Evolutionary conservation across 2,888 invertebrate genomes (phyloP), one percentile per base, ranked within the genome.

Genomic region (Drosophila subquinaria): DNA sequence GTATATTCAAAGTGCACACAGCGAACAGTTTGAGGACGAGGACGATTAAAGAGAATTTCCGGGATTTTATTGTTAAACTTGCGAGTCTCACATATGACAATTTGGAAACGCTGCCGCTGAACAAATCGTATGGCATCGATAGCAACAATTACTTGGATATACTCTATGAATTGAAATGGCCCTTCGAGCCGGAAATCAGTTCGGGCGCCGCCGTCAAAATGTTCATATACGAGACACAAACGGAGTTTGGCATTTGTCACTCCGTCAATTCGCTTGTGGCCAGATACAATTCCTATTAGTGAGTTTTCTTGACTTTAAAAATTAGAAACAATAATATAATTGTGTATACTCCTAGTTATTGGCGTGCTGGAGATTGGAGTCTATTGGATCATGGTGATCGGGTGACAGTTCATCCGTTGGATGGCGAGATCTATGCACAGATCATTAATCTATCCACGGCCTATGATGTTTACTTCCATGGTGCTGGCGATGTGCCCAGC

Each of bases 391-490:
- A 92, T 78, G 92, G 92, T 4, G 92, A 89, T 68, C 83, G 89
- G 17, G 91, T 94, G 93, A 94, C 93, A 40, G 95, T 96, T 0
- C 96, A 95, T 92, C 96, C 96, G 0, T 88, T 96, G 9, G 96
- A 96, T 83, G 96, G 96, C 0, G 96, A 96, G 92, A 95, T 96
- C n/a, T 96, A 96, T 90, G 95, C 95, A 0, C 95, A 96, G 92
- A 93, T 96, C n/a, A 94, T 95, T 64, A 95, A 96, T 82, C 93
- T 96, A 82, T 95, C 95, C 0, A 94, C 95, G 0, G 94, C 95
- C 10, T 96, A 95, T 84, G 93, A 94, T 88, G 96, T 96, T 86
- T 94, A 94, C 90, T 86, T 96, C 48, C 96, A 96, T 78, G 95
- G 95, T 0, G 95, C 96, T 0, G 93, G 94, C 30, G 96, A 96